Percentiles rank a stretch among this genome's conserved stretches.
phyloP scores from a whole-genome alignment of 2,113 vertebrate genomes.

The Microtus richardsoni region DNA sequence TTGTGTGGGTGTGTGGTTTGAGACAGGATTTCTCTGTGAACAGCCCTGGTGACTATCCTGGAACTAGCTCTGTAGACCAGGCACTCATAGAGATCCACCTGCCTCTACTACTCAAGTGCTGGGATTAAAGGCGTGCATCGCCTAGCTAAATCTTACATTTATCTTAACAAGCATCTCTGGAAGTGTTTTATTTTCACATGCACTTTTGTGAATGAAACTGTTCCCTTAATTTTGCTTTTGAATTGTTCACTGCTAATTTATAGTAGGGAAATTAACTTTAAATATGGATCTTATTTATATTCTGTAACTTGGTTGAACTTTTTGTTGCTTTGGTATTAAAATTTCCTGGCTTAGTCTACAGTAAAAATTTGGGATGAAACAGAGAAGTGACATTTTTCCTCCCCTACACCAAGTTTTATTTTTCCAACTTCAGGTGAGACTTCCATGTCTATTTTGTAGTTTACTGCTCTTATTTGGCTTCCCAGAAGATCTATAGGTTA shows the following conservation, averaged over 20 bases:
- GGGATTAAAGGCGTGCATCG: rapidly evolving
- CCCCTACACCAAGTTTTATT: conserved; percentile 71
- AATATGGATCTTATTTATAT: neutral
- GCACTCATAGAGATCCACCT: neutral
- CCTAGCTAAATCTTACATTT: neutral
- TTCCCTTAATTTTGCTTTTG: conserved; percentile 22
- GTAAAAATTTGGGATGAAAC: neutral
- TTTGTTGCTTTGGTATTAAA: neutral
- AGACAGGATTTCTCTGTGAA: neutral
- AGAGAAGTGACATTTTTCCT: neutral
- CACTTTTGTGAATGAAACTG: neutral
- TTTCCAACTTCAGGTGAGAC: conserved; percentile 69
- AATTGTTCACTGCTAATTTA: neutral
- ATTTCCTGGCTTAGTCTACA: neutral
- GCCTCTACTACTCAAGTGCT: neutral
- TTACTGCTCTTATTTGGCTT: conserved; percentile 67
- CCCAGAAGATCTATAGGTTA: conserved; percentile 42
- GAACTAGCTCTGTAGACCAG: neutral
- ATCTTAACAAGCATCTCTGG: neutral
- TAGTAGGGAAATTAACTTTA: neutral
- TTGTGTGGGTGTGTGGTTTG: neutral
- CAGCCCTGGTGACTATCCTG: neutral
- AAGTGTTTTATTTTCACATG: neutral
- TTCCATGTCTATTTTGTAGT: conserved; percentile 59
- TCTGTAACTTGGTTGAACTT: neutral